A percentile compares a stretch with the other conserved stretches of the same genome.
These are phyloP conservation scores for Ammodytes dubius DNA, from an alignment of 2,113 vertebrate species.

Conservation along the genomic window DNA sequence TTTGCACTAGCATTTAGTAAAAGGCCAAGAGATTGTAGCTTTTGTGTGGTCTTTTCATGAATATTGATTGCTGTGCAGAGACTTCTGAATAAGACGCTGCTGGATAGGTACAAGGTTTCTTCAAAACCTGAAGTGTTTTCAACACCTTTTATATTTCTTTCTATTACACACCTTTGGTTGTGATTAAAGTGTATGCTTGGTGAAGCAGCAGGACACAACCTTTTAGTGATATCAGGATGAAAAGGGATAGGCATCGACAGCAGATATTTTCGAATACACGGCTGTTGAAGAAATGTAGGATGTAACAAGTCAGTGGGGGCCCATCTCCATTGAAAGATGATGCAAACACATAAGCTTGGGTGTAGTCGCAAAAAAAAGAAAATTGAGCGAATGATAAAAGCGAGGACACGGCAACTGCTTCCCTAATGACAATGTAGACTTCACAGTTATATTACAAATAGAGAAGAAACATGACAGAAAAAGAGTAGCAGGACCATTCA, in stretches of 20 bases:
- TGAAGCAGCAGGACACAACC: slow-evolving; percentile 38
- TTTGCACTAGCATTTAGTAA: background rate
- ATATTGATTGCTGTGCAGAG: slow-evolving; percentile 25
- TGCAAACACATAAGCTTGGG: slow-evolving; percentile 23
- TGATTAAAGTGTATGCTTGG: slow-evolving; percentile 23
- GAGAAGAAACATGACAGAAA: background rate
- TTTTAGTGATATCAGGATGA: slow-evolving; percentile 30
- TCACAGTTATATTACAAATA: slow-evolving; percentile 6
- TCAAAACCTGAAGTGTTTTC: background rate
- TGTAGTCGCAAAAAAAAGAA: slow-evolving; percentile 16
- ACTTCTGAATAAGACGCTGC: slow-evolving; percentile 6
- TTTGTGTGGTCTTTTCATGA: slow-evolving; percentile 14
- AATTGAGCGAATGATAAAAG: slow-evolving; percentile 14
- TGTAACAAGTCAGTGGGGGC: slow-evolving; percentile 23
- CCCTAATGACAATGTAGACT: slow-evolving; percentile 5
- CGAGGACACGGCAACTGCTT: slow-evolving; percentile 8
- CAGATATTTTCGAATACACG: slow-evolving; percentile 15
- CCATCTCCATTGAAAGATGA: background rate
- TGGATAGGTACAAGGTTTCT: background rate
- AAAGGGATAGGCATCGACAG: slow-evolving; percentile 32
- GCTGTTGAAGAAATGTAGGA: slow-evolving; percentile 29
- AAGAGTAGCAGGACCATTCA: background rate
- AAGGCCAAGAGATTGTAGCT: background rate
- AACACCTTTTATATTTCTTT: slow-evolving; percentile 19
- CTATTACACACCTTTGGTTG: slow-evolving; percentile 19